phyloP scores from a whole-genome alignment of 2,113 vertebrate species.

The Callopanchax toddi region DNA sequence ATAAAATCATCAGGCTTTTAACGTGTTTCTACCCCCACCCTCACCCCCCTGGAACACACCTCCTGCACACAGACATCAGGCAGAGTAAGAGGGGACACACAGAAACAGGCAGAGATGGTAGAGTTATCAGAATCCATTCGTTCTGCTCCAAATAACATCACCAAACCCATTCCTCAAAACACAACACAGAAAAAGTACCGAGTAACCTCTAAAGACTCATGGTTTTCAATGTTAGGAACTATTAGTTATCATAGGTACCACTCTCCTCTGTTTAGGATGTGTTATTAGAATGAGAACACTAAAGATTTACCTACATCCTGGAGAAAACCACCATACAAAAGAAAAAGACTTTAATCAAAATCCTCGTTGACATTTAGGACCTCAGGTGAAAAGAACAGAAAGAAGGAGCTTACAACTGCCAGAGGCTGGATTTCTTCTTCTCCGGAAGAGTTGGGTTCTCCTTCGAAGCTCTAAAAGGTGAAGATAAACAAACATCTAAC shows the following conservation, averaged over 20 bases:
- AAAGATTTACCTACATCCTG: conserved; percentile 83
- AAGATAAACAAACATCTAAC: too few species aligned
- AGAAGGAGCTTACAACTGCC: conserved; percentile 96
- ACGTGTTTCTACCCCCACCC: neutral
- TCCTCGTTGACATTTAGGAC: neutral
- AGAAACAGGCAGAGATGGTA: conserved; percentile 64
- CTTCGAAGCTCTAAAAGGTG: conserved; percentile 86
- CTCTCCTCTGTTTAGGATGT: conserved; percentile 57
- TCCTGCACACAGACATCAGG: conserved; percentile 75
- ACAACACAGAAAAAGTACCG: conserved; percentile 57
- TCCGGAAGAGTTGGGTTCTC: conserved; percentile 93
- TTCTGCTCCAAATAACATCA: neutral
- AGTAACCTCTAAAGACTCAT: too few species aligned
- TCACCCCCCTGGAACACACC: conserved; percentile 72
- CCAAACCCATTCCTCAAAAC: conserved; percentile 48
- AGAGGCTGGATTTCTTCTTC: conserved; percentile 98
- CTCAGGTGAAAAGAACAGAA: conserved; percentile 4
- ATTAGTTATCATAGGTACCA: too few species aligned
- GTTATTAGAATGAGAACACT: conserved; percentile 34
- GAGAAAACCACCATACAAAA: conserved; percentile 56
- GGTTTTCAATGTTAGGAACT: too few species aligned
- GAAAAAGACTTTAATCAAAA: conserved; percentile 37
- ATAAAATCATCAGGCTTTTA: neutral
- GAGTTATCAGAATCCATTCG: conserved; percentile 44
- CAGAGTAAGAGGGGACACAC: conserved; percentile 63